Evolutionary conservation across 2,888 invertebrate species (phyloP).

Genomic region (Helicoverpa assulta): DNA sequence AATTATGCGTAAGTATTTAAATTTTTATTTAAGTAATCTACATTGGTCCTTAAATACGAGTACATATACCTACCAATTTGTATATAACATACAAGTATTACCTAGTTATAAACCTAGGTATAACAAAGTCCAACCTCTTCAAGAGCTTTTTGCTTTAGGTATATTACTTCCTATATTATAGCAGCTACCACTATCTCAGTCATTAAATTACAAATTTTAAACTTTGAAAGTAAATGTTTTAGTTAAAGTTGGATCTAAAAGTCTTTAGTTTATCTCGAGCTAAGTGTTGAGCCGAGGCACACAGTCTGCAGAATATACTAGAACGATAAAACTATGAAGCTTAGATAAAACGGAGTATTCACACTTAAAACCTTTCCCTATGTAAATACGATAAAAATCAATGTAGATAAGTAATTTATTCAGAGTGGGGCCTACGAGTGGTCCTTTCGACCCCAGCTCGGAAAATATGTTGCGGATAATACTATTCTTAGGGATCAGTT

Average conservation of each 20-base stretch:
- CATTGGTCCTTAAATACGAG: too few species aligned
- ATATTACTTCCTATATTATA: slow-evolving; percentile 12
- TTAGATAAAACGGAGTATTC: slow-evolving; percentile 53
- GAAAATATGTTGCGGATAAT: slow-evolving; percentile 86
- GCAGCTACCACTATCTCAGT: slow-evolving; percentile 28
- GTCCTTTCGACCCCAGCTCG: slow-evolving; percentile 77
- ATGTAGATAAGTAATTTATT: slow-evolving; percentile 85
- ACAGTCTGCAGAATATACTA: slow-evolving; percentile 44
- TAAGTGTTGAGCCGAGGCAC: slow-evolving; percentile 38
- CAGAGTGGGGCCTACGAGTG: slow-evolving; percentile 77
- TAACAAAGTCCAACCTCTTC: not conserved
- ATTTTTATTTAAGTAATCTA: too few species aligned
- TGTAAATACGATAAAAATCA: slow-evolving; percentile 73
- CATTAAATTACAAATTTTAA: slow-evolving; percentile 47
- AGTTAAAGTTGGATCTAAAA: slow-evolving; percentile 42
- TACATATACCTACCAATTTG: too few species aligned
- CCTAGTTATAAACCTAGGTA: not conserved
- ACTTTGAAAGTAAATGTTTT: slow-evolving; percentile 41
- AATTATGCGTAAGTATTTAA: too few species aligned
- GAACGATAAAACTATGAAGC: slow-evolving; percentile 47
- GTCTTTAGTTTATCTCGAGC: slow-evolving; percentile 42
- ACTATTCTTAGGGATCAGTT: slow-evolving; percentile 84
- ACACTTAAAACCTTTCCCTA: slow-evolving; percentile 64
- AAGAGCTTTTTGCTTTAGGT: not conserved
- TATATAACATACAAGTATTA: too few species aligned